A percentile compares a stretch with the other conserved stretches of the same genome.
These are phyloP conservation scores for Linepithema humile DNA, from an alignment of 1,140 invertebrate genomes.

Conservation along the genomic window DNA sequence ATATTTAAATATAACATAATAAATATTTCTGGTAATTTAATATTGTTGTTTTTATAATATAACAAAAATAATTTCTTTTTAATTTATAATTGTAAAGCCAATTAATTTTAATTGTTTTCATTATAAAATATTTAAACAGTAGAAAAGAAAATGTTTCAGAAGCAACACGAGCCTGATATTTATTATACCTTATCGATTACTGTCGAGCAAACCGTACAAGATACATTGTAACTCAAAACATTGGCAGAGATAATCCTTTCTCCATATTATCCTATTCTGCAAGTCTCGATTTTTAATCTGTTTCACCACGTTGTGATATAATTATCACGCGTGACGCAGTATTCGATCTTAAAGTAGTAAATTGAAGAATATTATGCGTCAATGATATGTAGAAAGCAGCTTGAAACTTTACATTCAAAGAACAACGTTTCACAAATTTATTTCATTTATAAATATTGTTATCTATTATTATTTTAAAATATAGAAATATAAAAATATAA, in stretches of 20 bases:
- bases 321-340: constrained; percentile 59
- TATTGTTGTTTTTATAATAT: neutral
- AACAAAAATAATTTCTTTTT: neutral
- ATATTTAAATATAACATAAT: neutral
- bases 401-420: constrained; percentile 70
- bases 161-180: neutral
- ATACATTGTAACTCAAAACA: neutral
- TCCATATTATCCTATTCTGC: neutral
- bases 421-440: neutral
- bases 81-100: neutral
- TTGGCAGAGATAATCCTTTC: constrained; percentile 26
- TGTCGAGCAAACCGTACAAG: neutral
- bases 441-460: neutral
- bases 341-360: constrained; percentile 45
- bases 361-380: constrained; percentile 72
- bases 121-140: neutral
- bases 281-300: constrained; percentile 31
- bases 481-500: neutral
- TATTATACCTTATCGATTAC: neutral
- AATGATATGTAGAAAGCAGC: constrained; percentile 63
- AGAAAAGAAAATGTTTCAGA: neutral
- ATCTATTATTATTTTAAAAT: neutral
- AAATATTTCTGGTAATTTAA: neutral
- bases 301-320: constrained; percentile 34
- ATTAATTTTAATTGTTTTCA: neutral